Evolutionary conservation across 2,113 vertebrate species (phyloP).

Genomic region (Phalacrocorax pelagicus): DNA sequence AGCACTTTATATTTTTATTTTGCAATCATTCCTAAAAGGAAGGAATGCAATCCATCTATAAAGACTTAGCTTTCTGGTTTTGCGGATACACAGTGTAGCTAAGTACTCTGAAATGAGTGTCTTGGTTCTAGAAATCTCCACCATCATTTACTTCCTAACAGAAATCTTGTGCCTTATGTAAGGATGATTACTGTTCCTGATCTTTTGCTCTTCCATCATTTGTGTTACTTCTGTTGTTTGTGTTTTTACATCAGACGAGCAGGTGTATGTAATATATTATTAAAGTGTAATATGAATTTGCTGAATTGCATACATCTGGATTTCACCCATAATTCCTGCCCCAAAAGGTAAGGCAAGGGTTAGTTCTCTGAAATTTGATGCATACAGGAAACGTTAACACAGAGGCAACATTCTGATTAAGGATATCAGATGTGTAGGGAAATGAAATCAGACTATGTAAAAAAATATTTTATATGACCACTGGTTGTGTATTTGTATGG

Average conservation of each 20-base stretch:
- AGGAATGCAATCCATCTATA: neutral
- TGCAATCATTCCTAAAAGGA: neutral
- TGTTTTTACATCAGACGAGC: neutral
- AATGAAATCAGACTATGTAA: neutral
- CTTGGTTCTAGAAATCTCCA: neutral
- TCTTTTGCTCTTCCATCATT: neutral
- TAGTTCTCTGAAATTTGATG: neutral
- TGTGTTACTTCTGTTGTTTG: neutral
- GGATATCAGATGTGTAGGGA: neutral
- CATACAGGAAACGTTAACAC: neutral
- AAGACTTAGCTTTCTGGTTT: neutral
- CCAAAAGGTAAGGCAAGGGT: neutral
- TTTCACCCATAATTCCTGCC: neutral
- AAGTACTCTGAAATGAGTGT: neutral
- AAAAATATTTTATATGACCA: neutral
- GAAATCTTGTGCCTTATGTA: neutral
- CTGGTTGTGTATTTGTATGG: accelerated
- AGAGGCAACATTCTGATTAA: neutral
- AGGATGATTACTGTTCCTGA: neutral
- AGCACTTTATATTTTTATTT: neutral
- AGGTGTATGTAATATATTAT: neutral
- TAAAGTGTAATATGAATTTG: neutral
- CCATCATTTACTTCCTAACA: neutral
- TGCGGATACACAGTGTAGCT: neutral
- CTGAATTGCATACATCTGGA: neutral